Evolutionary conservation across 2,797 vertebrate genomes (phyloP), one percentile per base, ranked within the genome.

Genomic region (Liasis olivaceus): DNA sequence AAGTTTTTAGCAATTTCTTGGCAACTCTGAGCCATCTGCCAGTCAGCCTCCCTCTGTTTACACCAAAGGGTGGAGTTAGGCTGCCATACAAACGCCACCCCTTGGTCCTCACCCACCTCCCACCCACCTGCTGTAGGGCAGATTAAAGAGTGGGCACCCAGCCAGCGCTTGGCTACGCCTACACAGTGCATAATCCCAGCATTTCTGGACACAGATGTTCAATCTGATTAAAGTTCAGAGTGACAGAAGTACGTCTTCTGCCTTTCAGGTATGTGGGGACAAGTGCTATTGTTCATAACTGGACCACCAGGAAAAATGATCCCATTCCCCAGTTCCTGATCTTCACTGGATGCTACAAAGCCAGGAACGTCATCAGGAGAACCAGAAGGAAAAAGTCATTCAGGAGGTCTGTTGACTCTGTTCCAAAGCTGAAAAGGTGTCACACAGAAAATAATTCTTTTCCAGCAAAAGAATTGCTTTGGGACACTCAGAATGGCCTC

Each of bases 91-190:
- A 87, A 69, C 64, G 31, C 88, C 92, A 93, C 63, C 64, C 42
- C 85, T 90, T 64, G 9, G 13, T 92, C 92, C 63, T 90, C 58
- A 6, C 88, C 56, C 63, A 87, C 14, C 13, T 58, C 89, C 84
- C 64, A 77, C 89, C 92, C 85, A 87, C 63, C 28, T 51, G 58
- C 84, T 93, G 26, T 87, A 81, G 92, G 92, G 92, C 92, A 87
- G 92, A 93, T 93, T 87, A 93, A 90, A 90, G 64, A 90, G n/a
- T 12, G 14, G 92, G 89, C 92, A 81, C 42, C 85, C 17, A 36
- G 89, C 84, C 92, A 93, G 47, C 36, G 20, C 92, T 93, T 90
- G 42, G 64, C 51, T 93, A 90, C 89, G 28, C 89, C 85, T 92
- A 96, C 94, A 14, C 28, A 59, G 51, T 31, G 0, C n/a, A 26